Percentiles rank a stretch among this genome's conserved stretches.
Evolutionary conservation across 2,888 invertebrate species (phyloP).

Genomic region (Vanessa cardui): DNA sequence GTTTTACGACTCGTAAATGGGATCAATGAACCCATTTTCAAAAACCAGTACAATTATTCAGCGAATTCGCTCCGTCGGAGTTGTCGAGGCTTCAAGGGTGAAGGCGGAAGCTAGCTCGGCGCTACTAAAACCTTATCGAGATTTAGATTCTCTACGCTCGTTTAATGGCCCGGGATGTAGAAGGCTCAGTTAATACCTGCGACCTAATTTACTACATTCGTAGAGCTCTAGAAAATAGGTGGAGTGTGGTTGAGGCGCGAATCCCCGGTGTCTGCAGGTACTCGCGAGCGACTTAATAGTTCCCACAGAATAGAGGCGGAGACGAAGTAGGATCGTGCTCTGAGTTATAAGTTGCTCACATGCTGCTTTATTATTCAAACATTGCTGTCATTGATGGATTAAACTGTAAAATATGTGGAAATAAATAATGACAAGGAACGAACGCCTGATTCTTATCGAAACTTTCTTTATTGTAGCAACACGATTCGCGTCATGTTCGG

Average conservation of each 20-base stretch:
- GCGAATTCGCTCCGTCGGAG: slow-evolving; percentile 2
- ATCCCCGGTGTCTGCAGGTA: slow-evolving; percentile 9
- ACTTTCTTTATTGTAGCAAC: neutral
- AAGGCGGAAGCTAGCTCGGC: slow-evolving; percentile 12
- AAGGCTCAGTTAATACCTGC: slow-evolving; percentile 22
- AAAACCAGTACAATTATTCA: slow-evolving; percentile 7
- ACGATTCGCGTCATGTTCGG: neutral
- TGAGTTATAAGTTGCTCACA: neutral
- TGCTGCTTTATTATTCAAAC: too few species aligned
- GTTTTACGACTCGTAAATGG: slow-evolving; percentile 14
- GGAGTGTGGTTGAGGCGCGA: slow-evolving; percentile 14
- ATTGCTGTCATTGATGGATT: too few species aligned
- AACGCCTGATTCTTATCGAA: neutral
- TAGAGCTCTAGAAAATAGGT: slow-evolving; percentile 21
- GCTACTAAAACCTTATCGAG: slow-evolving; percentile 20
- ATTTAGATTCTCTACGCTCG: slow-evolving; percentile 6
- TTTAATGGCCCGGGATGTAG: slow-evolving; percentile 17
- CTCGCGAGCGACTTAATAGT: slow-evolving; percentile 13
- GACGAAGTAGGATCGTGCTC: neutral
- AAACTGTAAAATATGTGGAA: too few species aligned
- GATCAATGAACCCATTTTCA: slow-evolving; percentile 16
- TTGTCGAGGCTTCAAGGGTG: slow-evolving; percentile 2
- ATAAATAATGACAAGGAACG: too few species aligned
- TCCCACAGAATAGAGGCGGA: neutral
- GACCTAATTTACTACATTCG: slow-evolving; percentile 30